These are phyloP conservation scores for Drosophila birchii DNA, from an alignment of 2,888 invertebrate genomes.

Conservation along the genomic window DNA sequence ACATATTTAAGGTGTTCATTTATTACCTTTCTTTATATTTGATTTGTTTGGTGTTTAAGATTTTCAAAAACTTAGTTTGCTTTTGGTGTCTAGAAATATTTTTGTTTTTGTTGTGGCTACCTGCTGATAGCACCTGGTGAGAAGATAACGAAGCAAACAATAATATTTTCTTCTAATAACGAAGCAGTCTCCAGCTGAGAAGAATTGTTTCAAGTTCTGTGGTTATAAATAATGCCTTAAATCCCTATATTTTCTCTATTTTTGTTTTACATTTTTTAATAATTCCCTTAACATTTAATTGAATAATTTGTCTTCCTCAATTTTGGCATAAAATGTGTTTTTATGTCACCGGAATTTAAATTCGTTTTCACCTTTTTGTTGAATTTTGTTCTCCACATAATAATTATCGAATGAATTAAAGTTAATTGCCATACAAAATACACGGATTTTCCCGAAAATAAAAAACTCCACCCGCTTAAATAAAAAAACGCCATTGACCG, in stretches of 20 bases:
- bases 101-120: background rate
- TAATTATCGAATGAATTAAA: conserved; percentile 25
- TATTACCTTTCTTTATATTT: background rate
- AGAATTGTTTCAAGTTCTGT: background rate
- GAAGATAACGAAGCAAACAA: conserved; percentile 5
- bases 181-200: conserved; percentile 15
- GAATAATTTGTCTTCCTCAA: no score
- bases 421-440: conserved; percentile 17
- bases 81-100: background rate
- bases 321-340: background rate
- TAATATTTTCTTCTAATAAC: conserved; percentile 14
- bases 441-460: conserved; percentile 1
- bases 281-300: background rate
- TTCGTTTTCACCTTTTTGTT: conserved; percentile 7
- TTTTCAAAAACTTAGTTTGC: background rate
- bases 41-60: background rate
- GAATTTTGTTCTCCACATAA: background rate
- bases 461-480: conserved; percentile 24
- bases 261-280: background rate
- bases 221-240: background rate
- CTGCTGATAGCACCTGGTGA: conserved; percentile 16
- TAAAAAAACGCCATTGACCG: conserved; percentile 67
- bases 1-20: background rate
- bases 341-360: background rate
- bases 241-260: background rate